Percentiles rank a stretch among this genome's conserved stretches.
Evolutionary conservation across 2,113 vertebrate species (phyloP).

Genomic region (Rhagologus leucostigma): DNA sequence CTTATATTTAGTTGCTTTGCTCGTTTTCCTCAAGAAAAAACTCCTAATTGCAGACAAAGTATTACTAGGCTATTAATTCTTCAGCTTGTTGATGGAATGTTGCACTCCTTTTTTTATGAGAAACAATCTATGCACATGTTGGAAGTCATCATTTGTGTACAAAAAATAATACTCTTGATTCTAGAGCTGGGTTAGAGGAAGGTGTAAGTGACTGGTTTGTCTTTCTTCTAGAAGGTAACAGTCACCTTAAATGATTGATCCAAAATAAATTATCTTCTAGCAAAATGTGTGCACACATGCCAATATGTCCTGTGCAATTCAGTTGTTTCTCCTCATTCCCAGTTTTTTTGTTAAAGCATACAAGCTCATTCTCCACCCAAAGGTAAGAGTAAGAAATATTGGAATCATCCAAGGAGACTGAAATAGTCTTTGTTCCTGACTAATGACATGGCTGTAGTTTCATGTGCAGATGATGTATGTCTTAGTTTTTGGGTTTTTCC

Average conservation of each 20-base stretch:
- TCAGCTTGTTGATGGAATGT: background rate
- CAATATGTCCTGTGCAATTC: background rate
- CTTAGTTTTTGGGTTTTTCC: background rate
- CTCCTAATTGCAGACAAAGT: background rate
- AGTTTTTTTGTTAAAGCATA: background rate
- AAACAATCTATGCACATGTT: background rate
- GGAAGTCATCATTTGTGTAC: background rate
- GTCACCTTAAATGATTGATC: background rate
- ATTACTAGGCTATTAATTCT: background rate
- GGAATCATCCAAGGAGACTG: background rate
- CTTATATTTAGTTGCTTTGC: background rate
- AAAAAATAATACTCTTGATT: background rate
- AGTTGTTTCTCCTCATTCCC: background rate
- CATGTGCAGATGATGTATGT: background rate
- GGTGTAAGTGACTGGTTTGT: background rate
- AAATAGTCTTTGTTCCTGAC: background rate
- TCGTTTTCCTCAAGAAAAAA: background rate
- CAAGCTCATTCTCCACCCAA: background rate
- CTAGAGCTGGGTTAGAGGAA: background rate
- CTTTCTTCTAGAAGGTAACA: background rate
- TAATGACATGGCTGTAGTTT: background rate
- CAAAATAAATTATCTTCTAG: background rate
- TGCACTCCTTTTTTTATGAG: background rate
- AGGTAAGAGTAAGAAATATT: background rate
- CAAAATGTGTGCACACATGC: accelerated